Base-by-base conservation (phyloP, 2,888 invertebrate species). In the Graphium colonna region DNA sequence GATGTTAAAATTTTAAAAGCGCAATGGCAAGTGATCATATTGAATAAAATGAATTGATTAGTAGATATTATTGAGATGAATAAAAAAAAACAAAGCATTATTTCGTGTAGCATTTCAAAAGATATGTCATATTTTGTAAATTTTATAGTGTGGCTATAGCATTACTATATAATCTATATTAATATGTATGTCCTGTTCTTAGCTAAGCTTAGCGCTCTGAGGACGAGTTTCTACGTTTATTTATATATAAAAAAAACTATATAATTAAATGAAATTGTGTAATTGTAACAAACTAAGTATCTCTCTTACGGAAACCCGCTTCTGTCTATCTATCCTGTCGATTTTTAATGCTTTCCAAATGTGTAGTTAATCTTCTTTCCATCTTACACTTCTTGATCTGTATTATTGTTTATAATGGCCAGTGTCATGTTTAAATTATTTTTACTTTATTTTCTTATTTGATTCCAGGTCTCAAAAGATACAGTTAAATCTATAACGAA, bases 101-200 rank as follows among this genome's bases (percentile, higher is more conserved):
- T 84, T 84, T 87, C 84, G 74, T 80, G 84, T 88, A 87, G 87
- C 82, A 73, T 85, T 79, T 84, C 88, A 78, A 80, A 86, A 83
- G 82, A 86, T 85, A 89, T 86, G 88, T 89, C 87, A 89, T 89
- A 89, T 89, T 89, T 89, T 89, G 88, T 89, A 89, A 88, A 89
- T 88, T 89, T 88, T 89, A 88, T 89, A 88, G 87, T 81, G 77
- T 87, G 75, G 86, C 87, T 88, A 81, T 82, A 84, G 81, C 81
- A 73, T 77, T 73, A 81, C 71, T 77, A 71, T 84, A 69, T 86
- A 83, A 80, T 68, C 82, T 83, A 77, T 72, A 63, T 56, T 59
- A 44, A 52, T 75, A 77, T 84, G 70, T 84, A 81, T 83, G 78
- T 82, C 75, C 75, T 79, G 80, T 80, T 82, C 75, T 82, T 84